Evolutionary conservation across 1,140 invertebrate species (phyloP), one percentile per base, ranked within the genome.

Genomic region (Pararge aegeria): DNA sequence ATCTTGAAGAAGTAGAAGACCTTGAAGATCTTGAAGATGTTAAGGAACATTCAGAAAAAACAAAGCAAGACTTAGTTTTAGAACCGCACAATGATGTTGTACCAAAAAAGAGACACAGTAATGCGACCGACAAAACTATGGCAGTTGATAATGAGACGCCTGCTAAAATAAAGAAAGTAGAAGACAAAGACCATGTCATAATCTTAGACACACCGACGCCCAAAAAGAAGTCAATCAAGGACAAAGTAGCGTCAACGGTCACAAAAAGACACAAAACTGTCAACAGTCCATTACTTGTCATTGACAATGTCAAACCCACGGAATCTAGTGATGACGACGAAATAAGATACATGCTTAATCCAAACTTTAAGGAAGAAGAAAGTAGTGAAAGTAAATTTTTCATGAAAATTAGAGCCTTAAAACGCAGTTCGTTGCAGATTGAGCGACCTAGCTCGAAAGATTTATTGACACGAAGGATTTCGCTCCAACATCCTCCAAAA

Each of bases 281-380:
- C 2, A 75, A 73, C 48, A 19, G 46, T 7, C 54, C 66, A 5
- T 51, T 65, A 6, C 55, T 63, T 37, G 50, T 61, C 20, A 46
- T 66, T 20, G 64, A 68, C 6, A 61, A 70, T 5, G 12, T 37
- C 5, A 73, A 75, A 59, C 52, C 61, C 34, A 40, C 56, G 0
- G 77, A 82, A 54, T 75, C 77, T 0, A 85, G 78, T 20, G 86
- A 89, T 27, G 87, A 89, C 5, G 85, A 89, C n/a, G 87, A 89
- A 37, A 66, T 87, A 10, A 66, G 84, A 13, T 89, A 89, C 49
- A 89, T 89, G 87, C 54, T 89, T 0, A 89, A 89, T 44, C 87
- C 87, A 7, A 62, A 85, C 24, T 82, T 76, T 20, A 78, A 79
- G 73, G 40, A 63, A 9, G 73, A 78, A 1, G 73, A 78, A 12